Evolutionary conservation across 2,888 invertebrate species (phyloP), one percentile per base, ranked within the genome.

Genomic region (Drosophila mercatorum): DNA sequence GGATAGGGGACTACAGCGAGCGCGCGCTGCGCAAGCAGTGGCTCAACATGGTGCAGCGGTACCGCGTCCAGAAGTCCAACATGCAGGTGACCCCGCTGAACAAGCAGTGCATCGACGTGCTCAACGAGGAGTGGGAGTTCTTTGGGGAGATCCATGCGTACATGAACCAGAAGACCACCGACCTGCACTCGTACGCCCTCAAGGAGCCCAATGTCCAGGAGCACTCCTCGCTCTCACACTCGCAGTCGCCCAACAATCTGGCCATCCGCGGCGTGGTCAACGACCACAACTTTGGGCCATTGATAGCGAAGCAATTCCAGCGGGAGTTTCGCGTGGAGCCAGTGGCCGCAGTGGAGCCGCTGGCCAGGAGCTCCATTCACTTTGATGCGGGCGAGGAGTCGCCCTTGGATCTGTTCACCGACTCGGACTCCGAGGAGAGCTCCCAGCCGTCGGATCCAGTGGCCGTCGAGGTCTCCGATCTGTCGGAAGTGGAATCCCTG

Each of bases 81-180:
- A 49, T 59, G 41, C 62, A 47, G 6, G 67, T 52, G 22, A 65
- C 63, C 4, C 68, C 68, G 6, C 66, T 84, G 0, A 84, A 59
- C 14, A 52, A 69, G 10, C 56, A 79, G 10, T 55, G 53, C 63
- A 78, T 83, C 26, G 82, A 72, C 8, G 49, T 38, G 26, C 49
- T 88, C 7, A 85, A 89, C 64, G 83, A 90, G 57, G 92, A 92
- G 58, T 92, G 92, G 92, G 92, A 92, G 59, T 92, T 91, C 70
- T 92, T 92, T 51, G 85, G 88, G n/a, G 80, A 86, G 6, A 91
- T 92, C 12, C 92, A 92, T 51, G 76, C 78, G 4, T 92, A 90
- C 38, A 92, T 92, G 92, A 90, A 90, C n/a, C 90, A 89, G 22
- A 91, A 91, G 59, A 89, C 91, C 11, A 89, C 90, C 14, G 91